Evolutionary conservation across 2,113 vertebrate species (phyloP).

Genomic region (Sprattus sprattus): DNA sequence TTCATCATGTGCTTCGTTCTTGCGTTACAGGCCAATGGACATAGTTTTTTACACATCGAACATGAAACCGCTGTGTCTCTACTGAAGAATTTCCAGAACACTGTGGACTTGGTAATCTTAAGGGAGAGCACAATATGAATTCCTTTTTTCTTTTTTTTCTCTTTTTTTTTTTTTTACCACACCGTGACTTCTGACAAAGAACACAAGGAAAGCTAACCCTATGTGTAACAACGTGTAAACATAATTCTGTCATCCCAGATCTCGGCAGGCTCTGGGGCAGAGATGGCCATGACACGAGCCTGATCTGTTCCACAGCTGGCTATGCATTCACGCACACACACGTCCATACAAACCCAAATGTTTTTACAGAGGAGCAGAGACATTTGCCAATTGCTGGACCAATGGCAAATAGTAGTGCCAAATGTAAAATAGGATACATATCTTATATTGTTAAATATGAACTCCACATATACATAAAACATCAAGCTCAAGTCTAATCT

Average conservation of each 20-base stretch:
- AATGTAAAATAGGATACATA: conserved; percentile 90
- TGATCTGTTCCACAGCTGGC: background rate
- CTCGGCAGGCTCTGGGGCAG: background rate
- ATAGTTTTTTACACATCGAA: conserved; percentile 99
- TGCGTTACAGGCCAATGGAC: conserved; percentile 95
- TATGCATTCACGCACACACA: conserved; percentile 16
- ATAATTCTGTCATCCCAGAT: background rate
- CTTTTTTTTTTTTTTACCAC: conserved; percentile 67
- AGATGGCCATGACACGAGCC: background rate
- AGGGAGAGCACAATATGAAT: conserved; percentile 96
- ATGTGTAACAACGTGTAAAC: background rate
- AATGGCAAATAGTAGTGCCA: conserved; percentile 99
- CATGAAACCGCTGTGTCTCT: conserved; percentile 97
- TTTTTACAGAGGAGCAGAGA: conserved; percentile 78
- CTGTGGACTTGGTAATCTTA: conserved; percentile 98
- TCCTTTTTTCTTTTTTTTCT: conserved; percentile 70
- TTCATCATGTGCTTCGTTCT: conserved; percentile 66
- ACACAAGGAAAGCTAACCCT: conserved; percentile 50
- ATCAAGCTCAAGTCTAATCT: conserved; percentile 69
- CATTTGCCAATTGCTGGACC: conserved; percentile 99
- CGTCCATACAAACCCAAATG: conserved; percentile 39
- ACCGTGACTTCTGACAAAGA: conserved; percentile 56
- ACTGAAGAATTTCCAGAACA: conserved; percentile 99
- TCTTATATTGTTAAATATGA: conserved; percentile 69
- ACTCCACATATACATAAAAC: conserved; percentile 55